phyloP scores from a whole-genome alignment of 2,113 vertebrate genomes.

The Blennius ocellaris region DNA sequence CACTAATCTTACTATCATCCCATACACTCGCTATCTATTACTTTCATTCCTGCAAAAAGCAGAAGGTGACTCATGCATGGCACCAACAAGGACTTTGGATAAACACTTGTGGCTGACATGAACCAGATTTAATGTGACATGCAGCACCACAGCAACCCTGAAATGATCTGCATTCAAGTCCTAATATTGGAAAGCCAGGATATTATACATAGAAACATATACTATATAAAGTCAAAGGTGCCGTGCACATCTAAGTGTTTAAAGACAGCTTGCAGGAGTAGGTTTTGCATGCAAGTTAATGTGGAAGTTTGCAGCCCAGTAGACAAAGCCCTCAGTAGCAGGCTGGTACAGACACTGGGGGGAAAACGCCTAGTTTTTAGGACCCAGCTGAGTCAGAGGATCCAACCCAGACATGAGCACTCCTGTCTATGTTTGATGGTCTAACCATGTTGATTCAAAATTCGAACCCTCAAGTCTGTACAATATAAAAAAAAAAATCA shows the following conservation, averaged over 20 bases:
- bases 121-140: conserved; percentile 48
- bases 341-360: conserved; percentile 19
- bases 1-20: conserved; percentile 15
- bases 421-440: conserved; percentile 1
- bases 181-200: not conserved
- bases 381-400: conserved; percentile 48
- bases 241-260: no score
- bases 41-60: conserved; percentile 46
- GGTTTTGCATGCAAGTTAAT: no score
- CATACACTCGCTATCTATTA: conserved; percentile 15
- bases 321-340: conserved; percentile 13
- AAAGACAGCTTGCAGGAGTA: no score
- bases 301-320: conserved; percentile 8
- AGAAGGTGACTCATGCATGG: conserved; percentile 42
- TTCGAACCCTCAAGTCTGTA: not conserved
- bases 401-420: conserved; percentile 27
- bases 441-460: not conserved
- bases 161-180: conserved; percentile 1
- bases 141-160: conserved; percentile 3
- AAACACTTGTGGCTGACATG: conserved; percentile 57
- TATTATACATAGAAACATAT: no score
- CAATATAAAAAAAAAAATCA: not conserved
- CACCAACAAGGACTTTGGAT: conserved; percentile 49
- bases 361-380: conserved; percentile 49
- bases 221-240: no score